phyloP scores from a whole-genome alignment of 2,888 invertebrate species.

The Synanthedon formicaeformis region DNA sequence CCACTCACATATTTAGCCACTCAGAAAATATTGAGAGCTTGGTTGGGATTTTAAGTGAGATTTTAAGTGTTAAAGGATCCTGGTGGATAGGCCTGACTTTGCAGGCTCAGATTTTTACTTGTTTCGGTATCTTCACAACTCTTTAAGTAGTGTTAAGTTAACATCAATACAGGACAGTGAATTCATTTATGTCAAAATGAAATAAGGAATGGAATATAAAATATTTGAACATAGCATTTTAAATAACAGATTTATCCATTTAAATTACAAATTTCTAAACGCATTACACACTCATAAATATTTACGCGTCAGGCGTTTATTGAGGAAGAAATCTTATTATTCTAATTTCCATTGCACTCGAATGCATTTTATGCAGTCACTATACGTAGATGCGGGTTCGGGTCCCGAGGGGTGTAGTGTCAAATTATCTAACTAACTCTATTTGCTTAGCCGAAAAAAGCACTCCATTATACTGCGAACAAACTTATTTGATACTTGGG shows the following conservation, averaged over 20 bases:
- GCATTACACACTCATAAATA: conserved; percentile 23
- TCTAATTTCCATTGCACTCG: conserved; percentile 27
- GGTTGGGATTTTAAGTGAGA: too few species aligned
- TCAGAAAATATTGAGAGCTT: too few species aligned
- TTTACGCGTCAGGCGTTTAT: conserved; percentile 22
- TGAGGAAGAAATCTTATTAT: conserved; percentile 38
- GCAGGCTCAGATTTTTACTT: too few species aligned
- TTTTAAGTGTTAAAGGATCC: too few species aligned
- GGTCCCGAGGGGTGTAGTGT: conserved; percentile 34
- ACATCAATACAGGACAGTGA: too few species aligned
- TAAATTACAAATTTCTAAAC: background rate
- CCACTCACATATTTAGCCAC: too few species aligned
- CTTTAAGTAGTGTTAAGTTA: too few species aligned
- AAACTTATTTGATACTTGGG: background rate
- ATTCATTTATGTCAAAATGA: too few species aligned
- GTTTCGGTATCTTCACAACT: too few species aligned
- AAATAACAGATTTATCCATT: background rate
- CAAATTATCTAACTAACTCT: conserved; percentile 58
- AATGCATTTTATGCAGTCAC: conserved; percentile 26
- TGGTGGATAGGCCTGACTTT: too few species aligned
- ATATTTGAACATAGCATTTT: conserved; percentile 2
- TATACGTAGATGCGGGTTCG: conserved; percentile 26
- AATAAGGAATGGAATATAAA: background rate
- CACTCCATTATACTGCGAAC: conserved; percentile 6
- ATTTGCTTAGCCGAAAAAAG: conserved; percentile 46